Evolutionary conservation across 2,113 vertebrate species (phyloP), one percentile per base, ranked within the genome.

Genomic region (Eira barbara): DNA sequence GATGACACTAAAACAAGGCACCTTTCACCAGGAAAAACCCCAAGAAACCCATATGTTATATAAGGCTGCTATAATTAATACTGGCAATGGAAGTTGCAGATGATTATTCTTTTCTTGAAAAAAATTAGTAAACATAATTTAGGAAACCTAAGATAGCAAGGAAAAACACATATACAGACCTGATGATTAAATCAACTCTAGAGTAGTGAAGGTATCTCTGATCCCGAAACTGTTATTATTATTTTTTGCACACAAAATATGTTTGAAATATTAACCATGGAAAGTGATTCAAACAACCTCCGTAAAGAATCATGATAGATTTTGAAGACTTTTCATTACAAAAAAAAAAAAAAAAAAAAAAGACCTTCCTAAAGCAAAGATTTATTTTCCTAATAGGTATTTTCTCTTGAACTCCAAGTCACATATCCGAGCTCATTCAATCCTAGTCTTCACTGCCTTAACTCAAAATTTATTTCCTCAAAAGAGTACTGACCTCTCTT

Each of bases 401-500:
- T 97, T 98, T 92, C 27, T 17, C 34, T 79, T n/a, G 59, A 93
- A 93, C 81, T 59, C 39, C n/a, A 39, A 57, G 31, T 84, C 27
- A 84, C 11, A 95, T 34, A 52, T 63, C 34, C 9, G 18, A 34
- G 9, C 6, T 63, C 45, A 80, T 47, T 94, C 76, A 71, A 73
- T 29, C 45, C 57, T 89, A 55, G 55, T 80, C 27, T 27, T 92
- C 2, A 47, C 4, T 79, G 65, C 55, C 36, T 21, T 89, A 69
- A 34, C 36, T 89, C 49, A 76, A 89, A 39, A 63, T 80, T n/a
- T 67, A 17, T 36, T 79, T 67, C 20, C 3, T 45, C 9, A 21
- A 59, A 89, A 95, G 79, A 97, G 91, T 0, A 0, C 91, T 94
- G 94, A 96, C 89, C 95, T 93, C 83, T 95, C 74, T 94, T 96